Conservation (phyloP, 1,140 invertebrate species). For the Bacillus rossius region DNA sequence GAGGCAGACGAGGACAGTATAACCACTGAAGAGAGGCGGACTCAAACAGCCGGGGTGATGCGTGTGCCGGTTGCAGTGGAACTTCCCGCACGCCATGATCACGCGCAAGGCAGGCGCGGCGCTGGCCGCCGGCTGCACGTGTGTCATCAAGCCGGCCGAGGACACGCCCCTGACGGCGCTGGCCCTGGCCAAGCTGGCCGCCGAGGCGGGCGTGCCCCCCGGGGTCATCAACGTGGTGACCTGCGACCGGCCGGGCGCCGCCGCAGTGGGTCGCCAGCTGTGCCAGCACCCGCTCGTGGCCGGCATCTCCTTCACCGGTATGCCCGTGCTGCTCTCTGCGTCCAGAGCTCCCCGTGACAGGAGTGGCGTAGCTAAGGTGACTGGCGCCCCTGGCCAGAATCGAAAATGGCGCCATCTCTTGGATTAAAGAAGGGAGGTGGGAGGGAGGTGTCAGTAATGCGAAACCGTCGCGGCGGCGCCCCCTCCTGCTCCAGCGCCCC, state of each 20-base stretch:
- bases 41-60: too few species aligned
- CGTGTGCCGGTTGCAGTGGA: slow-evolving; percentile 83
- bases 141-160: slow-evolving; percentile 93
- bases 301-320: slow-evolving; percentile 90
- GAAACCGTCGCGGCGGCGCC: too few species aligned
- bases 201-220: slow-evolving; percentile 72
- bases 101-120: slow-evolving; percentile 92
- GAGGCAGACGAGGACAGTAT: too few species aligned
- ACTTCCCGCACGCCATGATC: slow-evolving; percentile 99
- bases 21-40: too few species aligned
- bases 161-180: slow-evolving; percentile 94
- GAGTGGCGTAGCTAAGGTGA: too few species aligned
- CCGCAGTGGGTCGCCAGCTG: slow-evolving; percentile 75
- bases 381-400: too few species aligned
- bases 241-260: slow-evolving; percentile 64
- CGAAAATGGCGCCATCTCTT: too few species aligned
- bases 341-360: too few species aligned
- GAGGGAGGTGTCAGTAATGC: too few species aligned
- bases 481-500: too few species aligned
- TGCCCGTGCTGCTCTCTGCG: too few species aligned
- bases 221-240: slow-evolving; percentile 93
- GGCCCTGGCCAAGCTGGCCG: slow-evolving; percentile 71
- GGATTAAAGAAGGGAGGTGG: too few species aligned
- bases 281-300: slow-evolving; percentile 81
- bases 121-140: slow-evolving; percentile 91